A percentile compares a stretch with the other conserved stretches of the same genome.
phyloP scores from a whole-genome alignment of 2,888 invertebrate genomes.

The Drosophila yooni region DNA sequence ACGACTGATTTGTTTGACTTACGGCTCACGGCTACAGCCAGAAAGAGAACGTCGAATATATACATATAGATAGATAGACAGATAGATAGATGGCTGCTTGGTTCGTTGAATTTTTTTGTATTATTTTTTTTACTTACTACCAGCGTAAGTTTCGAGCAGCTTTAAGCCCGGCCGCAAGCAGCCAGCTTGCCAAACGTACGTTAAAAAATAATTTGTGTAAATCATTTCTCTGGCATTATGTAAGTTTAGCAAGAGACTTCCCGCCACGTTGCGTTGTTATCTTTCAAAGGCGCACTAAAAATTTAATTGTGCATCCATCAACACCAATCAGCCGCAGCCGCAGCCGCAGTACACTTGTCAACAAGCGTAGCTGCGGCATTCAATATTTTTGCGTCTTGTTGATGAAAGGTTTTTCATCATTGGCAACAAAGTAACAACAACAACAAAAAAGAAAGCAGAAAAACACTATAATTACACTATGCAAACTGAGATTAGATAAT shows the following conservation, averaged over 20 bases:
- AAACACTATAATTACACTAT: constrained; percentile 32
- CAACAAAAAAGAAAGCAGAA: background rate
- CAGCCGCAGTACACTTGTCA: constrained; percentile 41
- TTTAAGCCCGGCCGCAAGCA: constrained; percentile 54
- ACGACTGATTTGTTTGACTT: constrained; percentile 84
- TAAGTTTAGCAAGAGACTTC: constrained; percentile 33
- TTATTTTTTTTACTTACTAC: background rate
- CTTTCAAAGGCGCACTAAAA: constrained; percentile 7
- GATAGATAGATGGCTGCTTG: constrained; percentile 27
- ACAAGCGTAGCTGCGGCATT: constrained; percentile 45
- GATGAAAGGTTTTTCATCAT: constrained; percentile 68
- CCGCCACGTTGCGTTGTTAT: constrained; percentile 1
- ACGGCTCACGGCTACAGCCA: constrained; percentile 76
- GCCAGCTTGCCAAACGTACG: constrained; percentile 60
- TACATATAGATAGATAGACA: constrained; percentile 9
- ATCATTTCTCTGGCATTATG: constrained; percentile 68
- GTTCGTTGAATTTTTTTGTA: constrained; percentile 10
- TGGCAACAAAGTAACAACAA: background rate
- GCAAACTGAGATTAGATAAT: background rate
- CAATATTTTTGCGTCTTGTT: constrained; percentile 63
- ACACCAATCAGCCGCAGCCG: constrained; percentile 54
- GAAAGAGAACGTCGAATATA: constrained; percentile 9
- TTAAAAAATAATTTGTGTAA: constrained; percentile 80
- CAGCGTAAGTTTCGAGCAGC: constrained; percentile 32
- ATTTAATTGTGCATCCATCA: constrained; percentile 56